phyloP scores from a whole-genome alignment of 2,888 invertebrate species.

The Sipha maydis region DNA sequence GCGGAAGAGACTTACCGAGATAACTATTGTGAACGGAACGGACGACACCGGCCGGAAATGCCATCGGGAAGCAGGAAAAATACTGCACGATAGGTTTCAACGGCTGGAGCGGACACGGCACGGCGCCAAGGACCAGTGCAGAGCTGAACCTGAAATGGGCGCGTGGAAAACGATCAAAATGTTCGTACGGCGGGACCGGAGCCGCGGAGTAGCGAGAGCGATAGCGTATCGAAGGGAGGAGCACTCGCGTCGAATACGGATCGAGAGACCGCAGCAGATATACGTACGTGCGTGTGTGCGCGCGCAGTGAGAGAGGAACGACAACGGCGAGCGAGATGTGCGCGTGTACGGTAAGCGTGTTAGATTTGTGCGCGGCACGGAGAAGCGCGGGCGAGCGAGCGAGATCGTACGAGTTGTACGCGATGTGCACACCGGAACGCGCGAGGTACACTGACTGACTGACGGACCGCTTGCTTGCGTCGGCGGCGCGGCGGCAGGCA shows the following conservation, averaged over 20 bases:
- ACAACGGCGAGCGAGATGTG: not conserved
- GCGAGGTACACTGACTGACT: slow-evolving; percentile 55
- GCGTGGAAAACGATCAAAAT: not conserved
- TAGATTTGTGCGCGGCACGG: not conserved
- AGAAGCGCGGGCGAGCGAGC: not conserved
- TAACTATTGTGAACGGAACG: slow-evolving; percentile 15
- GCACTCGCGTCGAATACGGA: not conserved
- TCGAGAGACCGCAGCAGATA: not conserved
- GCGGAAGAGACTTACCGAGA: slow-evolving; percentile 28
- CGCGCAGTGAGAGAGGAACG: no score
- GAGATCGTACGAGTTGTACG: not conserved
- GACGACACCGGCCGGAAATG: slow-evolving; percentile 41
- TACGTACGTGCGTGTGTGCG: not conserved
- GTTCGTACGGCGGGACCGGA: no score
- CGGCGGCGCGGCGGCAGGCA: not conserved
- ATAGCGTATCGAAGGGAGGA: no score
- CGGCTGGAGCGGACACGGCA: not conserved
- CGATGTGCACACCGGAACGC: slow-evolving; percentile 39
- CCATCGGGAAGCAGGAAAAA: not conserved
- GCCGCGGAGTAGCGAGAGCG: no score
- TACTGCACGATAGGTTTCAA: no score
- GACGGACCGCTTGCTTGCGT: not conserved
- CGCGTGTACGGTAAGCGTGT: no score
- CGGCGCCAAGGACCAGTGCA: not conserved
- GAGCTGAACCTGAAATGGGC: not conserved